phyloP scores from a whole-genome alignment of 2,113 vertebrate species.

The Mastomys coucha region DNA sequence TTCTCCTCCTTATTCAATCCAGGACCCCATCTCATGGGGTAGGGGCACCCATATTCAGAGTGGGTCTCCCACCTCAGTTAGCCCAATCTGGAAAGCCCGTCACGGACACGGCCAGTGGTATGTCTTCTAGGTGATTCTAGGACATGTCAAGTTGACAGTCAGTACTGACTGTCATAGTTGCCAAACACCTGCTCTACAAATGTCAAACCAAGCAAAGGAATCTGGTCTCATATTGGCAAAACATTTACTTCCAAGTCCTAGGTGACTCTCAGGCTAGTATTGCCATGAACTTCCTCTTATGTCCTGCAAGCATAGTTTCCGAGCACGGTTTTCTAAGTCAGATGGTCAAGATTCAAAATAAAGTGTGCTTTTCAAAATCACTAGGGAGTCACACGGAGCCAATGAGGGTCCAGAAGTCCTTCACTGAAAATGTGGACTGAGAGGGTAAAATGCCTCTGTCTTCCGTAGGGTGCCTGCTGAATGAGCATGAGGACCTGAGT shows the following conservation, averaged over 20 bases:
- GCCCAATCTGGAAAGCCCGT: neutral
- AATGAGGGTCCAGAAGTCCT: neutral
- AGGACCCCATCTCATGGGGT: neutral
- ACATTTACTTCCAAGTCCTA: neutral
- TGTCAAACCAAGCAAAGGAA: neutral
- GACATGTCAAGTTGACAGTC: neutral
- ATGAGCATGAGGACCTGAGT: neutral
- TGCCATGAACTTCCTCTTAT: too few species aligned
- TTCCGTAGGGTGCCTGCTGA: too few species aligned
- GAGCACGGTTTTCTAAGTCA: neutral
- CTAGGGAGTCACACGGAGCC: neutral
- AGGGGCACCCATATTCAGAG: neutral
- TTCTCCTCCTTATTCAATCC: neutral
- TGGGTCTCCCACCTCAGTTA: neutral
- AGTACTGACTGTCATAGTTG: neutral
- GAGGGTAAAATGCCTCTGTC: neutral
- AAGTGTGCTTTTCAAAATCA: neutral
- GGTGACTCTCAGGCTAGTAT: neutral
- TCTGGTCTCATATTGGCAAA: neutral
- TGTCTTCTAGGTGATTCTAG: neutral
- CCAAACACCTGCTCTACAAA: neutral
- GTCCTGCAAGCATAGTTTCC: fast-evolving
- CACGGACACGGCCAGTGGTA: neutral
- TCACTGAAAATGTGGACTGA: too few species aligned
- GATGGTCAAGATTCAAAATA: neutral